Evolutionary conservation across 2,113 vertebrate species (phyloP).

Genomic region (Sclerurus mexicanus): DNA sequence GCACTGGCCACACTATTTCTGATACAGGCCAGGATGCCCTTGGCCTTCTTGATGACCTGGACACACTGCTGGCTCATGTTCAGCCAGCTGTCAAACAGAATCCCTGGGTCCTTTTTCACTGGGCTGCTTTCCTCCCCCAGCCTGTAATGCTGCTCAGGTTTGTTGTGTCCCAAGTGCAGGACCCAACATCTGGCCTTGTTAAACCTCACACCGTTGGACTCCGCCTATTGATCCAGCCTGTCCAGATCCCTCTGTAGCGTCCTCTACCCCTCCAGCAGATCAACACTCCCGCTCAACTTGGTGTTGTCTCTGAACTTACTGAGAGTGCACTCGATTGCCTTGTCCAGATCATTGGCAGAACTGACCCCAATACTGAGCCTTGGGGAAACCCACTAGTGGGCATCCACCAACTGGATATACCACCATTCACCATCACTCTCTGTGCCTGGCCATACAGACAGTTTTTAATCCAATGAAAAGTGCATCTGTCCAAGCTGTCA

Average conservation of each 20-base stretch:
- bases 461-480: neutral
- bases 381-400: neutral
- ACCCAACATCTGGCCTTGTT: neutral
- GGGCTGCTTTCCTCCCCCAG: neutral
- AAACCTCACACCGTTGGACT: neutral
- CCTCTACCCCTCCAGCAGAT: neutral
- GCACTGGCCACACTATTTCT: neutral
- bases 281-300: neutral
- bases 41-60: neutral
- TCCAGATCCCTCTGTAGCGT: neutral
- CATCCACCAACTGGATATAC: neutral
- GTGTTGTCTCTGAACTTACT: neutral
- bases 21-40: neutral
- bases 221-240: neutral
- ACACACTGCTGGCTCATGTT: accelerated
- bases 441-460: neutral
- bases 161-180: neutral
- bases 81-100: neutral
- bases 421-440: neutral
- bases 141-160: neutral
- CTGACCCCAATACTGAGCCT: neutral
- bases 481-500: accelerated
- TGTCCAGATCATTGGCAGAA: neutral
- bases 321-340: accelerated
- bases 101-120: neutral